Percentiles rank a stretch among this genome's conserved stretches.
phyloP scores from a whole-genome alignment of 2,797 vertebrate genomes.

The Poeciliopsis presidionis region DNA sequence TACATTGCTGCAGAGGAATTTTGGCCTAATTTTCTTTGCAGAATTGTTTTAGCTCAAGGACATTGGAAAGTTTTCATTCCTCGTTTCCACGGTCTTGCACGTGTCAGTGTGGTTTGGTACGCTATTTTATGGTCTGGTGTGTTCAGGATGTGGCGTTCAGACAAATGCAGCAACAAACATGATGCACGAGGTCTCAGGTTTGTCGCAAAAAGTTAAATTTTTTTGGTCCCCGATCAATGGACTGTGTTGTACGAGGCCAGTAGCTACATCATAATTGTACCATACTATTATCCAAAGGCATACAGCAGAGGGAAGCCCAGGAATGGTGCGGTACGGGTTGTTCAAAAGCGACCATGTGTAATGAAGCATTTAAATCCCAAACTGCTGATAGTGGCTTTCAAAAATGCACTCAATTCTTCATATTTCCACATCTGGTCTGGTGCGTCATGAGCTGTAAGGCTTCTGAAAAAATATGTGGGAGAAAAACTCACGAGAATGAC shows the following conservation, averaged over 20 bases:
- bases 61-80: not conserved
- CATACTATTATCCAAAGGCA: not conserved
- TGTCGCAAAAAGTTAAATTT: not conserved
- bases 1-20: not conserved
- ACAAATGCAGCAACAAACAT: not conserved
- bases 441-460: not conserved
- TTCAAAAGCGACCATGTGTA: not conserved
- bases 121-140: too few species aligned
- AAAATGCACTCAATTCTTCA: not conserved
- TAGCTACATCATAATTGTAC: not conserved
- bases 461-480: not conserved
- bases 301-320: not conserved
- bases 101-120: too few species aligned
- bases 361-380: not conserved
- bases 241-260: not conserved
- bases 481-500: constrained; percentile 20
- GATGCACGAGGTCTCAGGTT: not conserved
- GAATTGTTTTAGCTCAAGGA: not conserved
- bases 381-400: not conserved
- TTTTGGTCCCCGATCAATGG: not conserved
- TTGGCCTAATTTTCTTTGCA: not conserved
- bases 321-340: not conserved
- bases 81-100: not conserved
- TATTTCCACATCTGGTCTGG: not conserved
- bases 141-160: too few species aligned